Conservation (phyloP, 2,888 invertebrate species). For the Drosophila melanosoma region DNA sequence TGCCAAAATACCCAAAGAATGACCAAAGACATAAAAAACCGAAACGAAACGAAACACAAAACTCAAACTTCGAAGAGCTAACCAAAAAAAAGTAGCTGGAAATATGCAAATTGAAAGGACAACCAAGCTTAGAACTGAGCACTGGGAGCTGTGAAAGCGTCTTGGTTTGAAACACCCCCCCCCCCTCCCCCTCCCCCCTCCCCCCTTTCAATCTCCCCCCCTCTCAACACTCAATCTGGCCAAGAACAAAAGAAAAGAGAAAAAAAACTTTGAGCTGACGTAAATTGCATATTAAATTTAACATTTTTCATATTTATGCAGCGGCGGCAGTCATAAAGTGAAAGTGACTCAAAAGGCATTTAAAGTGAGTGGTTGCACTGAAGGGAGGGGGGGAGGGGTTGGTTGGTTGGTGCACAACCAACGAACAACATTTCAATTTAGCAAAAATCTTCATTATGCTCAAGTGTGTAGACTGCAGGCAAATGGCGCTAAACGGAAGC, state of each 20-base stretch:
- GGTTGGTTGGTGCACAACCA: slow-evolving; percentile 2
- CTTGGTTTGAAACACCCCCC: neutral
- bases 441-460: slow-evolving; percentile 79
- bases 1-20: slow-evolving; percentile 36
- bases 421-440: slow-evolving; percentile 77
- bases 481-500: slow-evolving; percentile 76
- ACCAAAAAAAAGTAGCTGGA: slow-evolving; percentile 15
- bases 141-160: neutral
- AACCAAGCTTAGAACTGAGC: slow-evolving; percentile 28
- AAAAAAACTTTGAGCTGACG: slow-evolving; percentile 51
- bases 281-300: slow-evolving; percentile 82
- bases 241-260: neutral
- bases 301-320: slow-evolving; percentile 82
- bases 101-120: slow-evolving; percentile 80
- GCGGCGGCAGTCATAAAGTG: slow-evolving; percentile 68
- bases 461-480: slow-evolving; percentile 65
- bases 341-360: slow-evolving; percentile 71
- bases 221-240: neutral
- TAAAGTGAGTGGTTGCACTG: slow-evolving; percentile 17
- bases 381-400: neutral
- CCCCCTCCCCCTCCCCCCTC: neutral
- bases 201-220: no score
- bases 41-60: slow-evolving; percentile 37
- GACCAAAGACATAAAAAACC: slow-evolving; percentile 57
- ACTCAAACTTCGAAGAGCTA: slow-evolving; percentile 37